Evolutionary conservation across 2,888 invertebrate species (phyloP), one percentile per base, ranked within the genome.

Genomic region (Scaptodrosophila latifasciaeformis): DNA sequence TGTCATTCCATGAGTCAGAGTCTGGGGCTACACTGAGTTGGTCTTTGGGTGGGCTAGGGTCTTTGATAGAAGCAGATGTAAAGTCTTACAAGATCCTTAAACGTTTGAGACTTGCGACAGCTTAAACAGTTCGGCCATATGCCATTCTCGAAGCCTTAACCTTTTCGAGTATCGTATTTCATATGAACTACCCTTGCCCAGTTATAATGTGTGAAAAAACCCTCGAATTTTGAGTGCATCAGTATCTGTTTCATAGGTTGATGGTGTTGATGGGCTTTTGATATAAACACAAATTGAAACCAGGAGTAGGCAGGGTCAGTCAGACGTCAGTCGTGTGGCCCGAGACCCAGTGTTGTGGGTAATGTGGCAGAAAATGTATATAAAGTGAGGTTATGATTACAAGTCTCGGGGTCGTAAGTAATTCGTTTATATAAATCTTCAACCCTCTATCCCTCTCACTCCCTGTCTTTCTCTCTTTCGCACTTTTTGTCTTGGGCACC

Each of bases 141-240:
- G 80, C 50, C 57, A 10, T 31, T 29, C 27, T 27, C 31, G 44
- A 64, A 27, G 64, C 29, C n/a, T 80, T 82, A 82, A 81, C 83
- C 82, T 67, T 76, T 68, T 72, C 64, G 70, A 57, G 65, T 84
- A 83, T 84, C 84, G 63, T 70, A 75, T 85, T 84, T 75, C 85
- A 83, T 64, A 59, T 49, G 40, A 9, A 45, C 54, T 35, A 19
- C 40, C 31, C 29, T 15, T 2, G 4, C 17, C 12, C 10, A 53
- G 57, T 34, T 15, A 34, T 43, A 62, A 64, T 67, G 70, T 67
- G 70, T 69, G 64, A 70, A 65, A 63, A 53, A 54, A 62, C 44
- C n/a, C n/a, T n/a, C n/a, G n/a, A n/a, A n/a, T n/a, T n/a, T n/a
- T n/a, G n/a, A n/a, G n/a, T n/a, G n/a, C n/a, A n/a, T n/a, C n/a